phyloP scores from a whole-genome alignment of 2,113 vertebrate genomes.

The Platysteira castanea region DNA sequence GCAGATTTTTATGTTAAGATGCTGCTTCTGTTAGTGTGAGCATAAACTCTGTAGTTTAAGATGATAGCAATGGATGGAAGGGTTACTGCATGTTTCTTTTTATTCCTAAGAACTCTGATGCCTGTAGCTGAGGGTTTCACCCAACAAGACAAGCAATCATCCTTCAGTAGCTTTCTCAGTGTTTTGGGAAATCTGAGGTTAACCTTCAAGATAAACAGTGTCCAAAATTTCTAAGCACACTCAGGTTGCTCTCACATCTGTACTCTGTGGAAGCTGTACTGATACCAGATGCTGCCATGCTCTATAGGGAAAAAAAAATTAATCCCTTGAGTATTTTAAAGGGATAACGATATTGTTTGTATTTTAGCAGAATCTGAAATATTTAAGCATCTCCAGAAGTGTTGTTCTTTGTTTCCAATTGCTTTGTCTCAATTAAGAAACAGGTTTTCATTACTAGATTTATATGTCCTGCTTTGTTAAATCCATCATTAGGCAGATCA shows the following conservation, averaged over 20 bases:
- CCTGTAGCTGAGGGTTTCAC: neutral
- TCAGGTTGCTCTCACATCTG: neutral
- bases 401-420: neutral
- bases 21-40: neutral
- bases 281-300: neutral
- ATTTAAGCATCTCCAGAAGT: neutral
- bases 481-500: constrained; percentile 52
- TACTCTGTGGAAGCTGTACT: neutral
- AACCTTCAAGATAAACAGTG: neutral
- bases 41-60: neutral
- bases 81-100: neutral
- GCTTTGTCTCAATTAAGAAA: neutral
- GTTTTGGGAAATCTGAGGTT: neutral
- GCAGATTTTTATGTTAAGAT: neutral
- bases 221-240: neutral
- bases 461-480: constrained; percentile 19
- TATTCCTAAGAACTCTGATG: neutral
- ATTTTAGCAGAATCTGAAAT: neutral
- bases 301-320: neutral
- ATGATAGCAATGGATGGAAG: neutral
- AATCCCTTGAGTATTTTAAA: neutral
- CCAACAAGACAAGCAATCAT: neutral
- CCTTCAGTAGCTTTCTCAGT: neutral
- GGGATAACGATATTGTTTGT: neutral
- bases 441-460: neutral